Conservation (phyloP, 1,140 invertebrate genomes). For the Rhagoletis zephyria region DNA sequence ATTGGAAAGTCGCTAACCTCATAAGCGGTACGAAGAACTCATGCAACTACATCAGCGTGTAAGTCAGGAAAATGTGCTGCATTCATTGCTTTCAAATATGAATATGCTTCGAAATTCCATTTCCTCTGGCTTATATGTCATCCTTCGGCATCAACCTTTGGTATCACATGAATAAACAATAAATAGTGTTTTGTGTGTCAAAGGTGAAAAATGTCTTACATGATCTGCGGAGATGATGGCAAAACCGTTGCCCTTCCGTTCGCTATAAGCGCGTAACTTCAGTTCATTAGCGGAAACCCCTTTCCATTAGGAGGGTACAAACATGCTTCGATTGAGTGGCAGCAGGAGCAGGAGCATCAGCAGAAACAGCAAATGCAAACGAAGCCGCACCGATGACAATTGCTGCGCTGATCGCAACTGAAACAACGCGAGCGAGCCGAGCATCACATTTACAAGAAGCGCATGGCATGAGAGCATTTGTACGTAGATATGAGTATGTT, state of each 20-base stretch:
- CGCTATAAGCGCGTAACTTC: not conserved
- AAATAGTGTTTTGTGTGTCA: slow-evolving; percentile 21
- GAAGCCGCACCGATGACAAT: slow-evolving; percentile 28
- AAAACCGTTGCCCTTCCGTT: not conserved
- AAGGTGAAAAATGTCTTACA: slow-evolving; percentile 39
- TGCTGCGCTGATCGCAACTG: slow-evolving; percentile 31
- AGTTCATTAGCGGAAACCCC: slow-evolving; percentile 26
- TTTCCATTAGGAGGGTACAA: slow-evolving; percentile 18
- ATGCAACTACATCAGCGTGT: no score
- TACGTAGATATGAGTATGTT: not conserved
- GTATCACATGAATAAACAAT: slow-evolving; percentile 38
- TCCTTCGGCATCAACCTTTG: slow-evolving; percentile 1
- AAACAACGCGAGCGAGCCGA: not conserved
- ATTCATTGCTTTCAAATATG: not conserved
- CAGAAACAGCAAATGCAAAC: not conserved
- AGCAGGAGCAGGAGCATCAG: not conserved
- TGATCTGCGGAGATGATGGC: slow-evolving; percentile 37
- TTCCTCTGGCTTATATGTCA: not conserved
- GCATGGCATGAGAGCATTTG: not conserved
- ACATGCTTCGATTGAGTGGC: not conserved
- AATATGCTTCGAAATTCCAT: not conserved
- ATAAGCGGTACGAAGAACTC: no score
- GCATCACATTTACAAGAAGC: slow-evolving; percentile 4
- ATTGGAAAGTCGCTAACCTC: no score
- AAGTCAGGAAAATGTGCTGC: not conserved